These are phyloP conservation scores for Neoascia interrupta DNA, from an alignment of 2,888 invertebrate genomes.

Conservation along the genomic window DNA sequence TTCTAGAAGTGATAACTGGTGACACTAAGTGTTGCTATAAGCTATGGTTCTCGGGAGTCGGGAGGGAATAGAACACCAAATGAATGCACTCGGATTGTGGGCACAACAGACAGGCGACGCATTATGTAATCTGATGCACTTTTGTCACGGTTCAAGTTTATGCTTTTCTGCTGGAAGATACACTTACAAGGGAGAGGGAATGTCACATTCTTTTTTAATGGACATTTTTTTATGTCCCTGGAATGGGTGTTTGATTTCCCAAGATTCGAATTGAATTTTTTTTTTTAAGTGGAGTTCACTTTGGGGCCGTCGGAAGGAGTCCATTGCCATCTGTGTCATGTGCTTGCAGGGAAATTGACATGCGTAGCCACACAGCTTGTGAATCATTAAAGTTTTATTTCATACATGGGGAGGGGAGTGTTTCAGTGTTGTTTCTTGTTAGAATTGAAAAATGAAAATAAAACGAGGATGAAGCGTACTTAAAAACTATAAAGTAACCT, in stretches of 20 bases:
- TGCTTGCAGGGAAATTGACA: too few species aligned
- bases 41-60: too few species aligned
- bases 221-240: conserved; percentile 6
- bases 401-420: too few species aligned
- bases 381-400: too few species aligned
- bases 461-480: too few species aligned
- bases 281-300: not conserved
- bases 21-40: conserved; percentile 56
- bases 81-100: conserved; percentile 43
- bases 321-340: too few species aligned
- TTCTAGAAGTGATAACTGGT: conserved; percentile 48
- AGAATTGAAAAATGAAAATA: too few species aligned
- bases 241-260: conserved; percentile 8
- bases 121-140: conserved; percentile 61
- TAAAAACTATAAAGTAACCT: too few species aligned
- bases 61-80: conserved; percentile 4
- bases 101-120: conserved; percentile 14
- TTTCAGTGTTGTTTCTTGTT: too few species aligned
- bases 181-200: not conserved
- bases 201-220: not conserved
- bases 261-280: not conserved
- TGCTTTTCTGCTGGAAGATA: not conserved
- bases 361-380: too few species aligned
- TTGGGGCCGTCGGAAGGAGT: too few species aligned
- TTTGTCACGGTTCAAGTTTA: conserved; percentile 60